phyloP scores from a whole-genome alignment of 2,113 vertebrate species.

The Elephantulus edwardii region DNA sequence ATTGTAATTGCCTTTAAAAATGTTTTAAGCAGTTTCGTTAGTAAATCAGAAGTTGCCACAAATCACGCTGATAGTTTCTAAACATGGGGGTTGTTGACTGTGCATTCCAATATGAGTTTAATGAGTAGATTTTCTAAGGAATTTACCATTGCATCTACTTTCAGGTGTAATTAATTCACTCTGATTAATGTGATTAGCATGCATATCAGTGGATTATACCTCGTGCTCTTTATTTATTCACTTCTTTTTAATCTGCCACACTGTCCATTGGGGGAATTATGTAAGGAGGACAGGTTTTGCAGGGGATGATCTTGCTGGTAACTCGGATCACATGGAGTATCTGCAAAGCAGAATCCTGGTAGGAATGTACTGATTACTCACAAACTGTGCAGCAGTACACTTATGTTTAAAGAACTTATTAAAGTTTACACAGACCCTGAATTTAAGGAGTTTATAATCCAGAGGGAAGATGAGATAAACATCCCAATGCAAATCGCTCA shows the following conservation, averaged over 20 bases:
- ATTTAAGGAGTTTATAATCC: slow-evolving; percentile 65
- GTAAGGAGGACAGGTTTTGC: not conserved
- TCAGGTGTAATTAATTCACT: slow-evolving; percentile 79
- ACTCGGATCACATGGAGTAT: slow-evolving; percentile 60
- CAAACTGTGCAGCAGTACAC: slow-evolving; percentile 11
- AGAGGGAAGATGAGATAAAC: slow-evolving; percentile 51
- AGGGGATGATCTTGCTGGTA: slow-evolving; percentile 42
- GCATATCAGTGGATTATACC: slow-evolving; percentile 76
- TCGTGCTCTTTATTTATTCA: slow-evolving; percentile 73
- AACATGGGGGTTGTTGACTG: slow-evolving; percentile 76
- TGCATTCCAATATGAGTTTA: slow-evolving; percentile 79
- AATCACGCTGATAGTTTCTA: slow-evolving; percentile 74
- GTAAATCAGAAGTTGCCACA: slow-evolving; percentile 80
- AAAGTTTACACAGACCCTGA: slow-evolving; percentile 55
- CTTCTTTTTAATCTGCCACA: slow-evolving; percentile 73
- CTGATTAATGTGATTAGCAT: slow-evolving; percentile 80
- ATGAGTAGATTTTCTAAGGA: slow-evolving; percentile 76
- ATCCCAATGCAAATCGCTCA: slow-evolving; percentile 50
- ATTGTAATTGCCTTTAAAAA: slow-evolving; percentile 81
- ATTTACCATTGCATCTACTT: slow-evolving; percentile 79
- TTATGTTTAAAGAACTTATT: slow-evolving; percentile 60
- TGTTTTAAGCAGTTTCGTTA: slow-evolving; percentile 76
- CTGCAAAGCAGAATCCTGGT: slow-evolving; percentile 49
- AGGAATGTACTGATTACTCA: slow-evolving; percentile 71
- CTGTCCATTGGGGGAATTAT: slow-evolving; percentile 69